A percentile compares a stretch with the other conserved stretches of the same genome.
phyloP scores from a whole-genome alignment of 2,113 vertebrate species.

The Dromas ardeola region DNA sequence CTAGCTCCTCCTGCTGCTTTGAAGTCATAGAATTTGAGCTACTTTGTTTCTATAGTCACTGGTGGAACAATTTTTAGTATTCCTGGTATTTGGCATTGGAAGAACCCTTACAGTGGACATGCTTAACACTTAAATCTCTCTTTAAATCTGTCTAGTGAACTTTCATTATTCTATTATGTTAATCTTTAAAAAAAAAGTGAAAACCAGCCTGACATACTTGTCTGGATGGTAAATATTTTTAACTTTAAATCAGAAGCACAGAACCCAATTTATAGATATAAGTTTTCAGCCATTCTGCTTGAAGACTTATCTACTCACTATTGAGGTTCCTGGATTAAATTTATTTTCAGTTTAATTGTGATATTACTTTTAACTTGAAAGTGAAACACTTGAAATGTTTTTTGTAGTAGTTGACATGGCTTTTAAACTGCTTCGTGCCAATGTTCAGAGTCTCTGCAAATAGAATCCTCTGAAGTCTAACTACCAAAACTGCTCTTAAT shows the following conservation, averaged over 20 bases:
- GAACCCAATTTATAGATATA: neutral
- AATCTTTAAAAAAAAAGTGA: neutral
- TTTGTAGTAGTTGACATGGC: neutral
- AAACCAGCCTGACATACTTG: accelerated
- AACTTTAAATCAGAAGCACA: neutral
- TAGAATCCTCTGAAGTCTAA: neutral
- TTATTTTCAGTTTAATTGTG: neutral
- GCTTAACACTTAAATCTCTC: neutral
- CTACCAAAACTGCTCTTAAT: neutral
- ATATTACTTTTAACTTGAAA: neutral
- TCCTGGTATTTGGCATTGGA: neutral
- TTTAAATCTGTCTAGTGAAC: neutral
- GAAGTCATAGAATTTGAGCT: neutral
- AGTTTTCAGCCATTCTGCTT: neutral
- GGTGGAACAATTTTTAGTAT: neutral
- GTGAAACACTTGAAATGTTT: neutral
- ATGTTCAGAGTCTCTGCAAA: neutral
- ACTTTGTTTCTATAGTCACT: neutral
- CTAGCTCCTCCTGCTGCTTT: neutral
- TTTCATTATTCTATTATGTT: neutral
- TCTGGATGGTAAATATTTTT: neutral
- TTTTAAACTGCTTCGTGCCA: neutral
- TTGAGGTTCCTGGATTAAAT: neutral
- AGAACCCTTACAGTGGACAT: neutral
- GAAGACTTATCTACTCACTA: neutral